Percentiles rank a stretch among this genome's conserved stretches.
Evolutionary conservation across 2,113 vertebrate genomes (phyloP).

Genomic region (Isurus oxyrinchus): DNA sequence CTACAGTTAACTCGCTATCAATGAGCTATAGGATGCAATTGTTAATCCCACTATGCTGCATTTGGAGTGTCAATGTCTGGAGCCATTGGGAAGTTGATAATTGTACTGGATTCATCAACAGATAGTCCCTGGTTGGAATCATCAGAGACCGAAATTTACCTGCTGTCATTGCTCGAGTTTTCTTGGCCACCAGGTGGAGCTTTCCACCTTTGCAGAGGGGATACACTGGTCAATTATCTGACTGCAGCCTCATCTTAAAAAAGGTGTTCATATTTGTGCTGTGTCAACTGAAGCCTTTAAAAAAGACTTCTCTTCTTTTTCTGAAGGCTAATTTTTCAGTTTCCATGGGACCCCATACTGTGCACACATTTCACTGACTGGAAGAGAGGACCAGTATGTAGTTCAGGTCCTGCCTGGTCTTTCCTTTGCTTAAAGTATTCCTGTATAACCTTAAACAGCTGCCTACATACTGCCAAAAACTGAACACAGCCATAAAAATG

Average conservation of each 20-base stretch:
- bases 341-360: background rate
- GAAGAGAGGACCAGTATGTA: background rate
- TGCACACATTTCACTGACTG: background rate
- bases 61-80: background rate
- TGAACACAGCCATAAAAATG: background rate
- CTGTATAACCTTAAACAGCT: background rate
- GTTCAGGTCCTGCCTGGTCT: background rate
- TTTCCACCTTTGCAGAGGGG: conserved; percentile 25
- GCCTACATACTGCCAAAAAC: background rate
- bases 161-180: background rate
- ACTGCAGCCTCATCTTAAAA: background rate
- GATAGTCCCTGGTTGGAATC: background rate
- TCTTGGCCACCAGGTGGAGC: conserved; percentile 4
- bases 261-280: background rate
- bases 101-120: background rate
- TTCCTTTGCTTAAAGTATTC: background rate
- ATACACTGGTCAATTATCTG: background rate
- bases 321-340: background rate
- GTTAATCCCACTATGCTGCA: background rate
- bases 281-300: background rate
- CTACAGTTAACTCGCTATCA: background rate
- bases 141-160: background rate
- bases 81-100: background rate
- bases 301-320: background rate
- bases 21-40: background rate